phyloP scores from a whole-genome alignment of 2,888 invertebrate species.

The Cerastoderma edule region DNA sequence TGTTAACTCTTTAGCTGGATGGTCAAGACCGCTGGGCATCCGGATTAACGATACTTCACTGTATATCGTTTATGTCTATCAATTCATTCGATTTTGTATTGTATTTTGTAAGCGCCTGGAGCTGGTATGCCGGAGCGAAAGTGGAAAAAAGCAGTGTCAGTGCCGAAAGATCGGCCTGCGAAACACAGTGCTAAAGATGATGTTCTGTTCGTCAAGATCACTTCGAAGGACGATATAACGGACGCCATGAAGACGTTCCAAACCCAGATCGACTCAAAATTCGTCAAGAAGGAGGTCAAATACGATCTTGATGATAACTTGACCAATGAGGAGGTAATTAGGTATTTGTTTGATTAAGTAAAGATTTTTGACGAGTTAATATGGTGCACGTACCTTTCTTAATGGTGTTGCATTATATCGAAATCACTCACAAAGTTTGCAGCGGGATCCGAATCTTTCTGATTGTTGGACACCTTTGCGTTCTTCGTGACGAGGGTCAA shows the following conservation, averaged over 20 bases:
- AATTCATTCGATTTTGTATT: neutral
- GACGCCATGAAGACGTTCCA: neutral
- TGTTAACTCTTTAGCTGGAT: no score
- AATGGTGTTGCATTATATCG: no score
- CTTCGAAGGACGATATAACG: constrained; percentile 1
- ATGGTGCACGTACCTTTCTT: neutral
- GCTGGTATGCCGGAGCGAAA: neutral
- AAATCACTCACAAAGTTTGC: no score
- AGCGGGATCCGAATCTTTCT: no score
- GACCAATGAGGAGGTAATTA: neutral
- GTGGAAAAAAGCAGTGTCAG: neutral
- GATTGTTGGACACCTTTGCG: no score
- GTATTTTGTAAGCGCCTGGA: neutral
- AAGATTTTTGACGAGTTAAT: neutral
- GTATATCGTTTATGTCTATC: neutral
- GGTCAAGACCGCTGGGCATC: no score
- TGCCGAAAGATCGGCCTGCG: neutral
- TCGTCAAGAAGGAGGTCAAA: neutral
- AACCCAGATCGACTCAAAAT: neutral
- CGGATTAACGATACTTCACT: no score
- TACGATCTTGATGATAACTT: neutral
- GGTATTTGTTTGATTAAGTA: neutral
- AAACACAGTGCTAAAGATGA: neutral
- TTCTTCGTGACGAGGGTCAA: no score
- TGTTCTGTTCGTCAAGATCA: constrained; percentile 8